A percentile compares a stretch with the other conserved stretches of the same genome.
Conservation (phyloP, 2,888 invertebrate species). For the Entomobrya proxima region DNA sequence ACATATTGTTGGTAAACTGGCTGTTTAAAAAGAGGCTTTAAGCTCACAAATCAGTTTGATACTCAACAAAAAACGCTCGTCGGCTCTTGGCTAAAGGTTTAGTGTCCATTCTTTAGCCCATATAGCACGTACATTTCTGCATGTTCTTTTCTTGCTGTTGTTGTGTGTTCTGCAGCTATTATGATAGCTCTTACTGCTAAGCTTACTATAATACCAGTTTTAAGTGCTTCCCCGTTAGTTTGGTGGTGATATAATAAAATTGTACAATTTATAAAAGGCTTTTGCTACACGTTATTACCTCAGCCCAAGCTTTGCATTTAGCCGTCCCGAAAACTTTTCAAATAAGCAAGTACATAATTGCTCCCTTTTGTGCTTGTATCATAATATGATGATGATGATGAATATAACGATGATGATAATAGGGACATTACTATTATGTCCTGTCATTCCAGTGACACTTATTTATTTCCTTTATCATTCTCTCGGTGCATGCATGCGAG, state of each 20-base stretch:
- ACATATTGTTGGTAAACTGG: conserved; percentile 66
- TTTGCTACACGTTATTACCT: conserved; percentile 6
- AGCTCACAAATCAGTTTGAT: conserved; percentile 63
- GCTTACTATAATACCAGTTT: background rate
- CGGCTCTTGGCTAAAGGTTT: conserved; percentile 31
- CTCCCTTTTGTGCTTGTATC: conserved; percentile 44
- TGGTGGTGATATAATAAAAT: conserved; percentile 12
- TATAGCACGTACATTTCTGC: background rate
- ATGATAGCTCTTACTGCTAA: background rate
- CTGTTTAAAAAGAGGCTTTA: conserved; percentile 56
- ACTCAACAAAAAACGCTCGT: conserved; percentile 1
- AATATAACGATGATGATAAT: conserved; percentile 53
- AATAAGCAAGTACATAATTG: conserved; percentile 51
- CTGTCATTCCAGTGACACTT: conserved; percentile 40
- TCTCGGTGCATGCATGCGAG: background rate
- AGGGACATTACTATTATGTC: conserved; percentile 36
- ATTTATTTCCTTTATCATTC: conserved; percentile 48
- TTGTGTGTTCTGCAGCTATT: background rate
- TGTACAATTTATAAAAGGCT: conserved; percentile 19
- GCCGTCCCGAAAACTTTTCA: conserved; percentile 21
- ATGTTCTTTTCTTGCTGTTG: background rate
- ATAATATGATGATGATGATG: conserved; percentile 46
- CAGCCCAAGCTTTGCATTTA: conserved; percentile 14
- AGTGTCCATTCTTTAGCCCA: background rate
- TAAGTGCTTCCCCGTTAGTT: background rate